phyloP scores from a whole-genome alignment of 2,113 vertebrate species.

The Heloderma charlesbogerti region DNA sequence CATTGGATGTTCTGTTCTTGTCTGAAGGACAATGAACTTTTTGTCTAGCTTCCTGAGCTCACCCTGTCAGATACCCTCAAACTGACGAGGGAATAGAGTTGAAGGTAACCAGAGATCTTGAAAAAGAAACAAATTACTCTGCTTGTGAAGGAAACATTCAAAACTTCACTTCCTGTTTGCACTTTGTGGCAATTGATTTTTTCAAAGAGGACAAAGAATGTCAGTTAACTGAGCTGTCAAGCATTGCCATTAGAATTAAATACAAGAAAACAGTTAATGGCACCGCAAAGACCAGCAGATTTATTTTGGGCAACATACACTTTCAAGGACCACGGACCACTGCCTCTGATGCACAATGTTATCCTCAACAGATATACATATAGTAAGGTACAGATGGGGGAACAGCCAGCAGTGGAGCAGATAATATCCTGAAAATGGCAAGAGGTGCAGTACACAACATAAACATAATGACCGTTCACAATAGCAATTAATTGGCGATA shows the following conservation, averaged over 20 bases:
- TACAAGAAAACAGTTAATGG: background rate
- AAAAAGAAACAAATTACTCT: background rate
- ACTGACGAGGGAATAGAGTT: fast-evolving
- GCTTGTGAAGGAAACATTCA: background rate
- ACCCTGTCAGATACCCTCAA: background rate
- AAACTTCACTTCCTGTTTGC: background rate
- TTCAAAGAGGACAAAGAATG: background rate
- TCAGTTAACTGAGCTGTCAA: background rate
- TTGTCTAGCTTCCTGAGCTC: background rate
- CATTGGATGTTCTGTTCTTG: background rate
- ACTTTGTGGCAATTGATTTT: background rate
- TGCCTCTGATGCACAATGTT: too few relatives aligned
- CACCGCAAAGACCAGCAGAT: background rate
- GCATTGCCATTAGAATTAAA: background rate
- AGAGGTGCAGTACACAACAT: too few relatives aligned
- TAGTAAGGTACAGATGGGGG: too few relatives aligned
- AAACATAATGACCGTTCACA: too few relatives aligned
- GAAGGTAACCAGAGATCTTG: background rate
- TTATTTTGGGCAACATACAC: too few relatives aligned
- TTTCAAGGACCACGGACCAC: background rate
- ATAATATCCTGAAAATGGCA: too few relatives aligned
- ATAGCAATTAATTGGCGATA: too few relatives aligned
- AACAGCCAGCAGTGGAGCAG: too few relatives aligned
- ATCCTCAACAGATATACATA: background rate
- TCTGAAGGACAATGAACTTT: too few relatives aligned